phyloP scores from a whole-genome alignment of 92 coral and sea anemone genomes.

The Epizoanthus ramosus region DNA sequence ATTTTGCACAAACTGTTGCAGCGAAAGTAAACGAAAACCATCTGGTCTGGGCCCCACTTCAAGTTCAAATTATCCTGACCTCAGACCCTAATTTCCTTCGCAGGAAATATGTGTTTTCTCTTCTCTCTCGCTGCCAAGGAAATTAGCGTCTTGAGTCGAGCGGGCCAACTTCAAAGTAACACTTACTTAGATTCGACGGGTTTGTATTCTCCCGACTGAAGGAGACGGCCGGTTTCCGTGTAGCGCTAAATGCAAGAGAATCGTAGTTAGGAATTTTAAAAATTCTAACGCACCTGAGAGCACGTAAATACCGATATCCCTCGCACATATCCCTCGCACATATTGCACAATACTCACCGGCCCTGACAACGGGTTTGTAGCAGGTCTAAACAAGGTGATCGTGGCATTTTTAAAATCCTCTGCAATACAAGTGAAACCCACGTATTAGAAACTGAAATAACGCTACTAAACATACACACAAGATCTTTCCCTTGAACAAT shows the following conservation, averaged over 20 bases:
- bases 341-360: conserved; percentile 57
- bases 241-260: conserved; percentile 51
- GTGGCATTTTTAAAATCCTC: conserved; percentile 89
- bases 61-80: too few species aligned
- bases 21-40: too few species aligned
- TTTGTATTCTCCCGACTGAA: conserved; percentile 77
- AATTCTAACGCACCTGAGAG: neutral
- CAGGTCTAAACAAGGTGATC: conserved; percentile 88
- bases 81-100: neutral
- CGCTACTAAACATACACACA: neutral
- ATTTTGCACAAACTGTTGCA: too few species aligned
- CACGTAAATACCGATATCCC: neutral
- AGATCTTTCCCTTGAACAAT: neutral
- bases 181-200: conserved; percentile 84
- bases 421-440: conserved; percentile 49
- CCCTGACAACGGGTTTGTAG: conserved; percentile 87
- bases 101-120: too few species aligned
- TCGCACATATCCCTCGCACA: too few species aligned
- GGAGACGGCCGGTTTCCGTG: conserved; percentile 77
- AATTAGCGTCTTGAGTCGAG: neutral
- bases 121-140: too few species aligned
- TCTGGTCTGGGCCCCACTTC: too few species aligned
- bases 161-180: neutral
- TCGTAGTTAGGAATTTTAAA: too few species aligned
- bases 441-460: neutral